Percentiles rank a stretch among this genome's conserved stretches.
phyloP scores from a whole-genome alignment of 2,797 vertebrate species.

The Oreochromis grahami region DNA sequence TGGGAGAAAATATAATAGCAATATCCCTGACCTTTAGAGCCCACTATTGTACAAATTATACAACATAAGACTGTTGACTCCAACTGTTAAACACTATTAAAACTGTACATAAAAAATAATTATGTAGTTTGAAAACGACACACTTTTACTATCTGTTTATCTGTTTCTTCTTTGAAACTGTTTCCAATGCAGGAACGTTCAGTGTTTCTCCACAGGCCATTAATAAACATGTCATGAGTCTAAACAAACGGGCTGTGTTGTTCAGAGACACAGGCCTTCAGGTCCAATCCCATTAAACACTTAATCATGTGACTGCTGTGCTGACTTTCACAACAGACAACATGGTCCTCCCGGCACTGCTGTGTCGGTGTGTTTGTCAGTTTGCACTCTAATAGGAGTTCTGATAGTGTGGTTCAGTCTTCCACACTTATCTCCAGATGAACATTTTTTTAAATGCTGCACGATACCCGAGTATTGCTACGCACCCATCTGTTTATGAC shows the following conservation, averaged over 20 bases:
- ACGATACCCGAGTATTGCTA: not conserved
- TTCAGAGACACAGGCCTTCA: conserved; percentile 21
- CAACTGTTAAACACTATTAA: not conserved
- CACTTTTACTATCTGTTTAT: not conserved
- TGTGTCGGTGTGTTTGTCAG: not conserved
- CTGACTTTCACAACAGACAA: conserved; percentile 40
- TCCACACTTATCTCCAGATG: not conserved
- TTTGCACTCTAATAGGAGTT: conserved; percentile 22
- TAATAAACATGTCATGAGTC: conserved; percentile 12
- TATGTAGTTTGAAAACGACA: not conserved
- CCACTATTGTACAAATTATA: not conserved
- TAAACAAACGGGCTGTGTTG: conserved; percentile 26
- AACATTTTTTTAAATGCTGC: not conserved
- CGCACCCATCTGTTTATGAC: not conserved
- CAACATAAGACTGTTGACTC: not conserved
- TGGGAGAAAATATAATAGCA: not conserved
- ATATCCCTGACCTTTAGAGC: not conserved
- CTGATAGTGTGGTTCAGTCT: not conserved
- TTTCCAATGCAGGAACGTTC: not conserved
- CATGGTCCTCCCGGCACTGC: not conserved
- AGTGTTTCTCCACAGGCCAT: not conserved
- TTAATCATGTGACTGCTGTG: conserved; percentile 61
- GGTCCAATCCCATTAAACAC: conserved; percentile 60
- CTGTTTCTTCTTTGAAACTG: not conserved
- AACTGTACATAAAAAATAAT: not conserved